Base-by-base conservation (phyloP, 2,888 invertebrate genomes). In the Pyrochroa serraticornis region DNA sequence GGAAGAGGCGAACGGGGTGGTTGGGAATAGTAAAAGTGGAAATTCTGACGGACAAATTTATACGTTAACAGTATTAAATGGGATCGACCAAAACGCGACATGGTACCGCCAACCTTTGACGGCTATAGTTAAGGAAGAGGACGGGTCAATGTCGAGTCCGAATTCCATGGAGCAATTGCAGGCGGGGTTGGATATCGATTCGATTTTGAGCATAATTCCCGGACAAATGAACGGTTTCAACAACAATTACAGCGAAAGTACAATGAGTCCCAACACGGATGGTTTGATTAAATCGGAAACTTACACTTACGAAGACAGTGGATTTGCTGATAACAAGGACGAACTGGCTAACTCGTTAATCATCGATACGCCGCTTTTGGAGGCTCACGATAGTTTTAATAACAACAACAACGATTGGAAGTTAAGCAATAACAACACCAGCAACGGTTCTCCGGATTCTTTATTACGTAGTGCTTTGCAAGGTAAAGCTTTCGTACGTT, bases 361-460 rank as follows among this genome's bases (percentile, higher is more conserved):
- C 38, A 79, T 85, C 49, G 82, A 82, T 57, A 83, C 84, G 49
- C 84, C 85, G 9, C 74, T 85, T 71, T 75, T 86, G 75, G 85
- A 82, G 83, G 84, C 79, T 2, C 80, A 79, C 61, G 80, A 79
- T 63, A 78, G 69, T 64, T 83, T 83, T 79, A 85, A 86, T 75
- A 87, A 90, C 71, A 91, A 91, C 75, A 91, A 91, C 77, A 91
- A 92, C 77, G 91, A 92, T 77, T 91, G 91, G 89, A 90, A 90
- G 75, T 83, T 89, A 75, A 87, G 88, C 53, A 87, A 91, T 75
- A 88, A 90, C 77, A 91, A 89, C 72, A 89, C 90, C 78, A 91
- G 89, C 31, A 68, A 67, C 54, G 74, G 75, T 39, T 79, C 82
- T 3, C 80, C 90, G 12, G 92, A 92, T 73, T 92, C 92, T 31